These are phyloP conservation scores for Nibea albiflora DNA, from an alignment of 2,113 vertebrate genomes.

Conservation along the genomic window DNA sequence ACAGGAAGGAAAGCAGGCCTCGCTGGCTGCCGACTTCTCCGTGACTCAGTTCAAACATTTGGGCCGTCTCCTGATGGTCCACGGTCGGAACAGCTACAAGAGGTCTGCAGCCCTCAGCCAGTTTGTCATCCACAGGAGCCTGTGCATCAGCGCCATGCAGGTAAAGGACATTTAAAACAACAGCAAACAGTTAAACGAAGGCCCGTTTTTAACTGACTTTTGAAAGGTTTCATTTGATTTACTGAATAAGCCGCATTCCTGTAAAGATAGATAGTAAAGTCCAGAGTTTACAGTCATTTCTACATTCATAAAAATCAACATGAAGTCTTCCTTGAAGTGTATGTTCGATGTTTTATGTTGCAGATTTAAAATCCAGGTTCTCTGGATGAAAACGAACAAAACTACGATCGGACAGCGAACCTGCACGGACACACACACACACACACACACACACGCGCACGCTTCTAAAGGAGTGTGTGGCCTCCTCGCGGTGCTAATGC, in stretches of 20 bases:
- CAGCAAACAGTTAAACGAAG: neutral
- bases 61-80: conserved; percentile 95
- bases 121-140: conserved; percentile 98
- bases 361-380: too few species aligned
- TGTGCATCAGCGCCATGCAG: conserved; percentile 99
- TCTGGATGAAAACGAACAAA: neutral
- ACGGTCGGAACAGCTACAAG: conserved; percentile 99
- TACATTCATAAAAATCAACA: neutral
- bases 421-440: too few species aligned
- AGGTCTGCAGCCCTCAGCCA: conserved; percentile 96
- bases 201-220: neutral
- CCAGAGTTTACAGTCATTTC: neutral
- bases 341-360: too few species aligned
- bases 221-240: neutral
- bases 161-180: conserved; percentile 73
- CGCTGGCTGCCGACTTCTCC: conserved; percentile 95
- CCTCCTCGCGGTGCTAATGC: too few species aligned
- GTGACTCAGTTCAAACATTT: conserved; percentile 98
- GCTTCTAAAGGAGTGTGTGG: too few species aligned
- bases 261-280: neutral
- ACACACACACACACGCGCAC: too few species aligned
- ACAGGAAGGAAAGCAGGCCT: conserved; percentile 98
- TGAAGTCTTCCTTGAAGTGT: too few species aligned
- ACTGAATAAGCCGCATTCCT: neutral
- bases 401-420: too few species aligned